Evolutionary conservation across 1,140 invertebrate genomes (phyloP).

Genomic region (Laupala kohalensis): DNA sequence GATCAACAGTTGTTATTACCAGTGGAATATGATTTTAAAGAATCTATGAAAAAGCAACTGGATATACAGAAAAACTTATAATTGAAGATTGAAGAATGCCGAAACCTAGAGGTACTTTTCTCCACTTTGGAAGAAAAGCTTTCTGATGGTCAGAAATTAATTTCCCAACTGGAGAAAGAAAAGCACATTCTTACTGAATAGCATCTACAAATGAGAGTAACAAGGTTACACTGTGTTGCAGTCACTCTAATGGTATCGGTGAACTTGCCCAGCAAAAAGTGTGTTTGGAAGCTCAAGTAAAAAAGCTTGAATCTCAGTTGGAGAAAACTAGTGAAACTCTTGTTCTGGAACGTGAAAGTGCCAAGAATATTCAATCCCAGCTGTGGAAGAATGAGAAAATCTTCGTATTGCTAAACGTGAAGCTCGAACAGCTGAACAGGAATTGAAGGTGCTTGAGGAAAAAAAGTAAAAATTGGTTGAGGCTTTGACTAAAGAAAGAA

Average conservation of each 20-base stretch:
- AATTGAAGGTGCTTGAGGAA: conserved; percentile 34
- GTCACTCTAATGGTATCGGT: too few species aligned
- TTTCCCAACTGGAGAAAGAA: background rate
- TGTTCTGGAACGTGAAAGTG: conserved; percentile 45
- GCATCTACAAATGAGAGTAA: background rate
- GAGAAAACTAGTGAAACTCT: conserved; percentile 39
- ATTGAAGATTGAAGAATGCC: background rate
- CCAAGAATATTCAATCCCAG: conserved; percentile 43
- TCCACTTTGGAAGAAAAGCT: background rate
- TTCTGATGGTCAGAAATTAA: background rate
- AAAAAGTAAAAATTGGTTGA: conserved; percentile 32
- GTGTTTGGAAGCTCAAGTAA: conserved; percentile 25
- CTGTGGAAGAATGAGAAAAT: conserved; percentile 50
- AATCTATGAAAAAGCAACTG: background rate
- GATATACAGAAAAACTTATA: background rate
- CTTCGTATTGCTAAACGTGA: conserved; percentile 47
- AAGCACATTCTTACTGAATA: background rate
- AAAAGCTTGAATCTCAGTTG: conserved; percentile 26
- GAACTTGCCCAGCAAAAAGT: conserved; percentile 18
- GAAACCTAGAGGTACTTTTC: too few species aligned
- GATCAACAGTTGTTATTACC: background rate
- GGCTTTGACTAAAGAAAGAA: conserved; percentile 26
- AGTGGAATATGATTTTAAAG: background rate
- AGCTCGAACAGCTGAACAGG: conserved; percentile 45
- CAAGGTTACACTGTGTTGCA: background rate